Percentiles rank a stretch among this genome's conserved stretches.
Evolutionary conservation across 30 jellyfish, hydroid and myxozoan genomes (phyloP).

Genomic region (Clytia hemisphaerica): DNA sequence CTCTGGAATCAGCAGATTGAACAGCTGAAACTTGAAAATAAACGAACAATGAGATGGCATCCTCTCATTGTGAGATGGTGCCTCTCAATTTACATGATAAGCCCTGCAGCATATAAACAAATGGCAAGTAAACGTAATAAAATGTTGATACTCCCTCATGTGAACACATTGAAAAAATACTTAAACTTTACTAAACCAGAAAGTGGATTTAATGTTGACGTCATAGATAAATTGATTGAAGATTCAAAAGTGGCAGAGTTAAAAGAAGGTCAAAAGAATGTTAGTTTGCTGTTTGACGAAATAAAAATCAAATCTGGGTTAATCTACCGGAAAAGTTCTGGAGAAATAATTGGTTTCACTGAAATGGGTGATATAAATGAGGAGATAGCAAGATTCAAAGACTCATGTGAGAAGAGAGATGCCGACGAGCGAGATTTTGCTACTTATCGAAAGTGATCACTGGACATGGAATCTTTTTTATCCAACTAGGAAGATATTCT

Average conservation of each 20-base stretch:
- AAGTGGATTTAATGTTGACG: no score
- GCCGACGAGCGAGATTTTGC: not conserved
- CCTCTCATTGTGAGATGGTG: slow-evolving; percentile 17
- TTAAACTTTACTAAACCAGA: no score
- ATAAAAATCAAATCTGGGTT: no score
- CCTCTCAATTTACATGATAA: not conserved
- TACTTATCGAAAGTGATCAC: not conserved
- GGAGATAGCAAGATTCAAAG: no score
- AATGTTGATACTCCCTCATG: slow-evolving; percentile 2
- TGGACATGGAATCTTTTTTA: not conserved
- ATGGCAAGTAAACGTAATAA: not conserved
- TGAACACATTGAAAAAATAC: slow-evolving; percentile 8
- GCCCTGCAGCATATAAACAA: slow-evolving; percentile 11
- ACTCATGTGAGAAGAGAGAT: no score
- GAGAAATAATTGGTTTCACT: no score
- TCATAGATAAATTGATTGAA: no score
- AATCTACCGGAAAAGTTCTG: no score
- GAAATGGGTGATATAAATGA: no score
- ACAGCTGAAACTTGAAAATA: not conserved
- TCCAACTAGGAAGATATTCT: not conserved
- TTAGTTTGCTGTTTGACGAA: no score
- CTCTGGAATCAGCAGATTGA: slow-evolving; percentile 6
- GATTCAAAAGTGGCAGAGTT: no score
- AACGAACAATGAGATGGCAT: slow-evolving; percentile 10
- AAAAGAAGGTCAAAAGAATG: no score